Percentiles rank a stretch among this genome's conserved stretches.
Conservation (phyloP, 2,113 vertebrate species). For the Salvelinus fontinalis region DNA sequence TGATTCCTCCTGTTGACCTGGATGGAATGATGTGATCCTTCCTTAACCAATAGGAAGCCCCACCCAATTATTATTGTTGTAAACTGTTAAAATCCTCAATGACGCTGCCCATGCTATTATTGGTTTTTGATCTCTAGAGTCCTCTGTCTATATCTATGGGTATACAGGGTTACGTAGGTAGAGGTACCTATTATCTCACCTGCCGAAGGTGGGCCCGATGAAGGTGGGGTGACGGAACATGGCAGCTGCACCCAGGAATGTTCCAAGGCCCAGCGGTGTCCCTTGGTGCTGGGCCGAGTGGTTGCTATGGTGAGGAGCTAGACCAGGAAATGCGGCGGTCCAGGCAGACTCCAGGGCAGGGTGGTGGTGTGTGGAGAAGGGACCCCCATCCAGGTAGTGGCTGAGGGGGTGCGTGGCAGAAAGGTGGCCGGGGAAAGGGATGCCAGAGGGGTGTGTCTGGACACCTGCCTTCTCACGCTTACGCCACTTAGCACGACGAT, state of each 20-base stretch:
- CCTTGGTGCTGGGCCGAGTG: slow-evolving; percentile 80
- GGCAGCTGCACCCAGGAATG: slow-evolving; percentile 91
- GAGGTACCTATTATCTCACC: slow-evolving; percentile 69
- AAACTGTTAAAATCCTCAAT: too few relatives aligned
- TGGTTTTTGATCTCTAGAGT: too few relatives aligned
- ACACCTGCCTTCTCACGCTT: slow-evolving; percentile 97
- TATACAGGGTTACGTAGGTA: slow-evolving; percentile 7
- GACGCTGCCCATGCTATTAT: too few relatives aligned
- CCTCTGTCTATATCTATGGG: not conserved
- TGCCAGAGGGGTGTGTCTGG: slow-evolving; percentile 88
- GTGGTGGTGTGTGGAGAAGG: slow-evolving; percentile 91
- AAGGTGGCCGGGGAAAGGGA: slow-evolving; percentile 89
- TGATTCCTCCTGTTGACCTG: too few relatives aligned
- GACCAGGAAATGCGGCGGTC: slow-evolving; percentile 89
- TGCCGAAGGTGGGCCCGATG: slow-evolving; percentile 94
- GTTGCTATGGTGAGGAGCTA: slow-evolving; percentile 82
- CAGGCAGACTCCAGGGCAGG: slow-evolving; percentile 91
- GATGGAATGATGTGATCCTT: too few relatives aligned
- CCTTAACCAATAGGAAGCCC: too few relatives aligned
- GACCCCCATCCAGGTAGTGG: slow-evolving; percentile 93
- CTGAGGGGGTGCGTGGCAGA: slow-evolving; percentile 90
- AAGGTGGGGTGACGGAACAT: slow-evolving; percentile 96
- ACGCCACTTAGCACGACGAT: slow-evolving; percentile 97
- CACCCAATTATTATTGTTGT: too few relatives aligned
- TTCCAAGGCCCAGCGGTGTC: slow-evolving; percentile 88